Conservation (phyloP, 1,140 invertebrate genomes). For the Drosophila truncata region DNA sequence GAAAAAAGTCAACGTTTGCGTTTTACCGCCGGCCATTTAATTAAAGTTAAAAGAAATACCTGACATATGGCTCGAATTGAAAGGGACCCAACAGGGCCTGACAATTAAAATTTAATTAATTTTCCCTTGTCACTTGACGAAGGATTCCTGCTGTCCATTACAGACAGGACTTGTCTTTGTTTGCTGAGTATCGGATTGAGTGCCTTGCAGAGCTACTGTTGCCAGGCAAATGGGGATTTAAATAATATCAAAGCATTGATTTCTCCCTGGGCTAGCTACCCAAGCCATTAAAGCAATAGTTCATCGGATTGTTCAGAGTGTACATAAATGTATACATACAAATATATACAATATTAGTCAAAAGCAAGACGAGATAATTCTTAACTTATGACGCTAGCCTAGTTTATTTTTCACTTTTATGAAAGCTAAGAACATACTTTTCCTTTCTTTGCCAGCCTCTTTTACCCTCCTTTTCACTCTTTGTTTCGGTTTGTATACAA, state of each 20-base stretch:
- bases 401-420: background rate
- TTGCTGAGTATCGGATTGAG: slow-evolving; percentile 18
- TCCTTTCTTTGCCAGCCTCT: background rate
- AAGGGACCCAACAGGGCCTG: slow-evolving; percentile 11
- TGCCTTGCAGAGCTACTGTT: slow-evolving; percentile 11
- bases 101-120: slow-evolving; percentile 58
- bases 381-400: background rate
- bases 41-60: slow-evolving; percentile 29
- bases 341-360: background rate
- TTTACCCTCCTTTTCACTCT: background rate
- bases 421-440: background rate
- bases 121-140: slow-evolving; percentile 60
- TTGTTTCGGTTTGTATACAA: slow-evolving; percentile 25
- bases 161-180: slow-evolving; percentile 16
- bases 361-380: background rate
- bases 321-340: background rate
- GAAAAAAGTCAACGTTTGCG: slow-evolving; percentile 3
- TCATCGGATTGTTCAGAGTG: background rate
- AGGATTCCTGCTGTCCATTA: slow-evolving; percentile 23
- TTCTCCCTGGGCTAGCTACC: background rate
- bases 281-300: background rate
- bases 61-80: slow-evolving; percentile 25
- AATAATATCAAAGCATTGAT: slow-evolving; percentile 8
- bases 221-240: background rate
- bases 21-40: slow-evolving; percentile 49